Percentiles rank a stretch among this genome's conserved stretches.
Conservation (phyloP, 2,113 vertebrate genomes). For the Cephalopterus ornatus region DNA sequence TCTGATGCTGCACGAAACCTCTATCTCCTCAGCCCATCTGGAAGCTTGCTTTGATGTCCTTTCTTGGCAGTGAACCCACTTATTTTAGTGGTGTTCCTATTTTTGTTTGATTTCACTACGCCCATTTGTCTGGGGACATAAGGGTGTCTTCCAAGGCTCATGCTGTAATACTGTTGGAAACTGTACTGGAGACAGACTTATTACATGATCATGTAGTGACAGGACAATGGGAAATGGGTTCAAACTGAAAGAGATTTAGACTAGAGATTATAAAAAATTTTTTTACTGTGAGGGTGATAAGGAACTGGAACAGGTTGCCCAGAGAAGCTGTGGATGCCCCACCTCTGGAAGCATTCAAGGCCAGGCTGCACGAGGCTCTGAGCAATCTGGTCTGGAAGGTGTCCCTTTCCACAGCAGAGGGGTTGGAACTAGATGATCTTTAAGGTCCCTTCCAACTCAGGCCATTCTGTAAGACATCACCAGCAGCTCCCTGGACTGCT, state of each 20-base stretch:
- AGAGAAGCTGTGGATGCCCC: background rate
- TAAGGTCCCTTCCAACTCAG: background rate
- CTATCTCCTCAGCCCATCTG: constrained; percentile 40
- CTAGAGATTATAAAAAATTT: background rate
- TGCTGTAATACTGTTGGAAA: background rate
- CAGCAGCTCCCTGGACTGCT: background rate
- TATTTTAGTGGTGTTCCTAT: constrained; percentile 7
- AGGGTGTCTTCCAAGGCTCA: background rate
- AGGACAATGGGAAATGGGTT: background rate
- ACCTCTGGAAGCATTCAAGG: background rate
- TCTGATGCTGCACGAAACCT: background rate
- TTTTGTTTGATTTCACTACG: background rate
- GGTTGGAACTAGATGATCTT: background rate
- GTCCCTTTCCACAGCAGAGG: background rate
- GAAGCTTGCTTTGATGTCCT: constrained; percentile 45
- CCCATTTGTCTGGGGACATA: background rate
- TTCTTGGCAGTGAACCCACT: background rate
- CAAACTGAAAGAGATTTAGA: background rate
- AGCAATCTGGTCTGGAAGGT: background rate
- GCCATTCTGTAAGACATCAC: background rate
- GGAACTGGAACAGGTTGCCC: background rate
- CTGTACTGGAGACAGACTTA: background rate
- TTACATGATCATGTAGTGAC: background rate
- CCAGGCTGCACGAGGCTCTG: background rate
- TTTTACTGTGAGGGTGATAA: background rate